Percentiles rank a stretch among this genome's conserved stretches.
phyloP scores from a whole-genome alignment of 2,797 vertebrate genomes.

The Phaenicophaeus curvirostris region DNA sequence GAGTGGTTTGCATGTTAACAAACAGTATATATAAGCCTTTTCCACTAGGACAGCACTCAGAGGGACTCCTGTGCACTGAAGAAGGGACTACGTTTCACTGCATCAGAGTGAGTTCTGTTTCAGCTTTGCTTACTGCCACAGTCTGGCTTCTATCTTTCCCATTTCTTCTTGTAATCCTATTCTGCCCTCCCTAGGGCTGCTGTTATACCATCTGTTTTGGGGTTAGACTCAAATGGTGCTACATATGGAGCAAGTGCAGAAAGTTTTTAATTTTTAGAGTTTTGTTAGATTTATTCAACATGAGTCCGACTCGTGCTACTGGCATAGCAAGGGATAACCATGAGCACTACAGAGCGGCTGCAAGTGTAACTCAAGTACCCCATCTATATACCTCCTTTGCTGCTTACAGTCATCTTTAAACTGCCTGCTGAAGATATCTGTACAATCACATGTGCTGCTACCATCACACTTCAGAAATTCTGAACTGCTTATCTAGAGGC shows the following conservation, averaged over 20 bases:
- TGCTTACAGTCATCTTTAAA: background rate
- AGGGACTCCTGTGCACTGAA: background rate
- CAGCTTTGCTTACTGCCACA: background rate
- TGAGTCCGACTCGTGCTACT: fast-evolving
- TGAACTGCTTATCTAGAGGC: background rate
- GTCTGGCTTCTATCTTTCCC: background rate
- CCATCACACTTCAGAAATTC: background rate
- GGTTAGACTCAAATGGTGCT: too few species aligned
- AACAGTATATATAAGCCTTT: background rate
- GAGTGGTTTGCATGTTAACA: conserved; percentile 38
- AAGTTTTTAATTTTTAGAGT: background rate
- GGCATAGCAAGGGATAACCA: background rate
- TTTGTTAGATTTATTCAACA: background rate
- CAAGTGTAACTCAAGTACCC: background rate
- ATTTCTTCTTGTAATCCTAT: background rate
- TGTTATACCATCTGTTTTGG: fast-evolving
- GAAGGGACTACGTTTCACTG: background rate
- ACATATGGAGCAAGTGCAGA: background rate
- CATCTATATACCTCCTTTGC: background rate
- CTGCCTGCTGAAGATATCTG: background rate
- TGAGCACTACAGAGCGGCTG: fast-evolving
- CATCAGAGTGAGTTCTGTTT: conserved; percentile 20
- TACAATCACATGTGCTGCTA: background rate
- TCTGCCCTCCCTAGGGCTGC: background rate
- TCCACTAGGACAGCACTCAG: background rate